A percentile compares a stretch with the other conserved stretches of the same genome.
Evolutionary conservation across 2,797 vertebrate genomes (phyloP).

Genomic region (Botia almorhae): DNA sequence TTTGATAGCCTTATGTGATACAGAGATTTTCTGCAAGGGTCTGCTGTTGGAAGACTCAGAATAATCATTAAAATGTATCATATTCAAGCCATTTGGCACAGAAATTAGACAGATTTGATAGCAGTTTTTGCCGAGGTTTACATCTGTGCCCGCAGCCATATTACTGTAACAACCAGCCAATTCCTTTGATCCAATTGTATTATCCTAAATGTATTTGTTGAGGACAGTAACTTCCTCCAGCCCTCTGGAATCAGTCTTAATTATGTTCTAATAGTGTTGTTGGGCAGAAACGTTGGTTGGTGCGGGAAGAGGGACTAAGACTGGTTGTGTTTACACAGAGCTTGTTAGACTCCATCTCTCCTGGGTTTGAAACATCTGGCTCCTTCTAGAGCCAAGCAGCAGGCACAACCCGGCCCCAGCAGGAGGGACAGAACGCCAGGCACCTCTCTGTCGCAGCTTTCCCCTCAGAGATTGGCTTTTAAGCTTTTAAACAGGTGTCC

Average conservation of each 20-base stretch:
- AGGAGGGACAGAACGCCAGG: slow-evolving; percentile 18
- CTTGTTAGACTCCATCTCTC: slow-evolving; percentile 68
- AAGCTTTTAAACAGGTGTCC: slow-evolving; percentile 38
- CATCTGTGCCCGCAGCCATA: slow-evolving; percentile 3
- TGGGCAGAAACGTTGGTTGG: slow-evolving; percentile 7
- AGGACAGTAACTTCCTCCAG: neutral
- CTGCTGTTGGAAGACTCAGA: neutral
- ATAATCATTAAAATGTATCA: slow-evolving; percentile 6
- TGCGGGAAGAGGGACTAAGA: slow-evolving; percentile 35
- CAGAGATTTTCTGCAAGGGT: slow-evolving; percentile 13
- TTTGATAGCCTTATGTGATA: slow-evolving; percentile 20
- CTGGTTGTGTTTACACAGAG: slow-evolving; percentile 67
- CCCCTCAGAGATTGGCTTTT: slow-evolving; percentile 2
- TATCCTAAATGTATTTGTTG: slow-evolving; percentile 11
- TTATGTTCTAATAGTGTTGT: slow-evolving; percentile 21
- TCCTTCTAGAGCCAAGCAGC: slow-evolving; percentile 63
- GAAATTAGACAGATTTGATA: slow-evolving; percentile 10
- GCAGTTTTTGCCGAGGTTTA: neutral
- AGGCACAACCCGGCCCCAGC: slow-evolving; percentile 12
- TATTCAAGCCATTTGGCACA: slow-evolving; percentile 17
- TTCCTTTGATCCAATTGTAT: neutral
- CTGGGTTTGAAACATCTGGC: slow-evolving; percentile 68
- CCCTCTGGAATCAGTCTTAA: slow-evolving; percentile 27
- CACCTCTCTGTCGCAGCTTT: neutral
- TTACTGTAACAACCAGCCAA: neutral